Base-by-base conservation (phyloP, 2,797 vertebrate species). In the Protosalanx chinensis region DNA sequence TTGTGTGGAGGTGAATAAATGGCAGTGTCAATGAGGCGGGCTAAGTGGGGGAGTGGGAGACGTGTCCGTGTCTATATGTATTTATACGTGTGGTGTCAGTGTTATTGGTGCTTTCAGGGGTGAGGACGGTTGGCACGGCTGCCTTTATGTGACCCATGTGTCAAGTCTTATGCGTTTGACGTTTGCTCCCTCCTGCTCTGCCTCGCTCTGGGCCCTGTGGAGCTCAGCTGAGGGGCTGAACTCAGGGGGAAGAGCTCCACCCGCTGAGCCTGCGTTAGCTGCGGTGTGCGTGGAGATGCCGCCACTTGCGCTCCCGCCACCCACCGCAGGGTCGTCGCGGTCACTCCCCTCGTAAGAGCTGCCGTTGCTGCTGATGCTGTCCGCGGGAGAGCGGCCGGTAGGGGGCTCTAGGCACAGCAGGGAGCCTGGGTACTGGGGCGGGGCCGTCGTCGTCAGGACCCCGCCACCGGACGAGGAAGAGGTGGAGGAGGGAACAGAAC, bases 111-210 rank as follows among this genome's bases (percentile, higher is more conserved):
- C 76, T 59, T 81, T 62, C 62, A 67, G 41, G 35, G 67, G 67
- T 35, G 71, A 32, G 20, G 72, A 46, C 53, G 70, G 60, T 65
- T 2, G 63, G 20, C 59, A 65, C 10, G 0, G 41, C 67, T 57
- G 37, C 64, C 68, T 76, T 91, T 96, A 98, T 95, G 96, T 97
- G 84, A 96, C 96, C 96, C 97, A 98, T 86, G 95, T 82, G 79
- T 98, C 96, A 82, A 98, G 86, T 83, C 96, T 94, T 95, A 98
- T 94, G 88, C 96, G 95, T 85, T 98, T 98, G 76, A 95, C 92
- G 23, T 93, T 94, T 1, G 93, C 93, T 81, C 91, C 95, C 72
- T 98, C 96, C 58, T 94, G 95, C 76, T 97, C 95, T 0, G 77
- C 79, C 51, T 91, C 90, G 49, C 78, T 88, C 0, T 88, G 77